These are phyloP conservation scores for Brotula barbata DNA, from an alignment of 2,797 vertebrate species.

Conservation along the genomic window DNA sequence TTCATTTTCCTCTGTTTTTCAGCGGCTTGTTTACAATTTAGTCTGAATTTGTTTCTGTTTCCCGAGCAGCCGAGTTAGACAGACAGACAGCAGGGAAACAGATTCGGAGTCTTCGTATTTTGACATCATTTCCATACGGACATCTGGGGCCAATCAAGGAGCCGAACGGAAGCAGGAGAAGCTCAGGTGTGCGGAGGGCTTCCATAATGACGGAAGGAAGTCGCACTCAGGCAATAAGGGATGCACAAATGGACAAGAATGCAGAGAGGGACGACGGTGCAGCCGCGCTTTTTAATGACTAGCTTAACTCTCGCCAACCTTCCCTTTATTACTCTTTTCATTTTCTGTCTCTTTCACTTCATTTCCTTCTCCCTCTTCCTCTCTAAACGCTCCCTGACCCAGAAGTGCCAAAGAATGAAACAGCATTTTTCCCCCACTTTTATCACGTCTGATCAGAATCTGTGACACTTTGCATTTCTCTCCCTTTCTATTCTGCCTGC, in stretches of 20 bases:
- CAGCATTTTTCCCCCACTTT: slow-evolving; percentile 61
- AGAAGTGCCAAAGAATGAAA: slow-evolving; percentile 58
- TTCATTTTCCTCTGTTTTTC: slow-evolving; percentile 20
- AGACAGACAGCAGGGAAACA: slow-evolving; percentile 47
- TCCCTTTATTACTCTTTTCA: slow-evolving; percentile 11
- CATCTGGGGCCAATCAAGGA: slow-evolving; percentile 66
- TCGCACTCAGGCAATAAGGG: slow-evolving; percentile 21
- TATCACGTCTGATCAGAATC: slow-evolving; percentile 64
- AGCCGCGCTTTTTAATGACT: slow-evolving; percentile 46
- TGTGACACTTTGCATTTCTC: slow-evolving; percentile 53
- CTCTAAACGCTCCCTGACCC: slow-evolving; percentile 55
- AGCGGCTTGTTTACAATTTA: slow-evolving; percentile 12
- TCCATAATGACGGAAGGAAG: slow-evolving; percentile 56
- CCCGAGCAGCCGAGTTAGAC: slow-evolving; percentile 50
- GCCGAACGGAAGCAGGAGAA: slow-evolving; percentile 44
- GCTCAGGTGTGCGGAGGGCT: slow-evolving; percentile 68
- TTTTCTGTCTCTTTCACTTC: slow-evolving; percentile 6
- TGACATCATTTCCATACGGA: slow-evolving; percentile 64
- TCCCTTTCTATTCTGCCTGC: slow-evolving; percentile 41
- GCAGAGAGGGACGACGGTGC: slow-evolving; percentile 30
- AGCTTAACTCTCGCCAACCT: slow-evolving; percentile 38
- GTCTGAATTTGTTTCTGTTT: slow-evolving; percentile 30
- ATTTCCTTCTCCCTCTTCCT: background rate
- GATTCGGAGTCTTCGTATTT: slow-evolving; percentile 51
- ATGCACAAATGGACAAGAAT: slow-evolving; percentile 39